Conservation (phyloP, 2,113 vertebrate genomes). For the Anolis sagrei region DNA sequence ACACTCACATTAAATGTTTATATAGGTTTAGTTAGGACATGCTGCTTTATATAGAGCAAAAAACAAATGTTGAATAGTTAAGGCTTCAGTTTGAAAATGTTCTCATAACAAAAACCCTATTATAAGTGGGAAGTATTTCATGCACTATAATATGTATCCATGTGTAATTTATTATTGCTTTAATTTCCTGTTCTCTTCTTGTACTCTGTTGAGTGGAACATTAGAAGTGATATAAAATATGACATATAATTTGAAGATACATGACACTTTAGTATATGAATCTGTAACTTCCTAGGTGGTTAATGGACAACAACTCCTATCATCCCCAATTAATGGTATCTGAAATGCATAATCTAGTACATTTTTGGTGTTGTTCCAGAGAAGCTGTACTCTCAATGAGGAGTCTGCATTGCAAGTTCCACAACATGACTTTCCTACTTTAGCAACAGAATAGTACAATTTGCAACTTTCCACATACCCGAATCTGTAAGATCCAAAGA, state of each 20-base stretch:
- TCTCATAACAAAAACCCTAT: neutral
- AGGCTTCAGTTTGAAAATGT: neutral
- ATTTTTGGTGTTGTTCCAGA: neutral
- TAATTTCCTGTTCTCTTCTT: neutral
- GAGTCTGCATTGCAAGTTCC: too few species aligned
- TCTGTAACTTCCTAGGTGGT: too few species aligned
- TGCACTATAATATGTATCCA: neutral
- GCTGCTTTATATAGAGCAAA: slow-evolving; percentile 24
- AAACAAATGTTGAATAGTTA: neutral
- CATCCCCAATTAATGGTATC: too few species aligned
- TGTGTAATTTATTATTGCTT: neutral
- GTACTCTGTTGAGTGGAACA: neutral
- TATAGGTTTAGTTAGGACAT: slow-evolving; percentile 23
- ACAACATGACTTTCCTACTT: neutral
- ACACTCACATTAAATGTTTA: too few species aligned
- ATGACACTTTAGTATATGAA: neutral
- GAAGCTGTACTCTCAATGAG: neutral
- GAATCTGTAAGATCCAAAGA: neutral
- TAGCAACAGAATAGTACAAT: neutral
- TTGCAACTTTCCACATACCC: neutral
- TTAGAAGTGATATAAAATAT: neutral
- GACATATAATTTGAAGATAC: neutral
- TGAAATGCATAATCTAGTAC: too few species aligned
- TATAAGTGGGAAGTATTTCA: neutral
- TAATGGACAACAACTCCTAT: too few species aligned